Conservation (phyloP, 2,113 vertebrate species). For the Pao palembangensis region DNA sequence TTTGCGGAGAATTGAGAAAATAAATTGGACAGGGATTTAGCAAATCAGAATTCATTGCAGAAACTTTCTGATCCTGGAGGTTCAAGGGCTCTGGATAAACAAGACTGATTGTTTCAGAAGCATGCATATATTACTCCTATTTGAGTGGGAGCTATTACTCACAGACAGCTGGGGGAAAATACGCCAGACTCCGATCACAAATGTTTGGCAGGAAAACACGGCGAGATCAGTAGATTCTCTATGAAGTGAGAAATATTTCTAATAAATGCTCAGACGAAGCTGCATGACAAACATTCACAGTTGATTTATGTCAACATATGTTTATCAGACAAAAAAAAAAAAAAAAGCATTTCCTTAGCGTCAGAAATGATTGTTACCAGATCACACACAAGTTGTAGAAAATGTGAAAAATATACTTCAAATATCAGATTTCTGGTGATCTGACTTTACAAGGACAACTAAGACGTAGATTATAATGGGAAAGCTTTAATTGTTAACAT, state of each 20-base stretch:
- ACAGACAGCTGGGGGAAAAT: slow-evolving; percentile 46
- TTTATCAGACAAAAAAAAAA: too few relatives aligned
- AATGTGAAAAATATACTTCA: too few relatives aligned
- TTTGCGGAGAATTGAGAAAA: slow-evolving; percentile 60
- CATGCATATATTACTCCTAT: slow-evolving; percentile 64
- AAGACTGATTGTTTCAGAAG: slow-evolving; percentile 69
- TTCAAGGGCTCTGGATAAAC: slow-evolving; percentile 73
- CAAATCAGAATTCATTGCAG: slow-evolving; percentile 68
- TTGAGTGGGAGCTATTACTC: slow-evolving; percentile 53
- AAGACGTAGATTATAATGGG: too few relatives aligned
- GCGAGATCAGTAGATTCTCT: slow-evolving; percentile 44
- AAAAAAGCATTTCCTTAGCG: too few relatives aligned
- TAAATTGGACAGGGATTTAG: slow-evolving; percentile 74
- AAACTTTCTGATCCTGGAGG: slow-evolving; percentile 63
- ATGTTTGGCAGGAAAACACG: slow-evolving; percentile 29
- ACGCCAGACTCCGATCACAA: slow-evolving; percentile 33
- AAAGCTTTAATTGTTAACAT: too few relatives aligned
- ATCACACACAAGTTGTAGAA: too few relatives aligned
- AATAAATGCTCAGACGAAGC: slow-evolving; percentile 6
- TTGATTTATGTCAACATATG: not conserved
- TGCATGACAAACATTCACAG: slow-evolving; percentile 9
- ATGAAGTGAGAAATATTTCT: slow-evolving; percentile 12
- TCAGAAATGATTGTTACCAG: too few relatives aligned
- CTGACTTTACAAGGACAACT: too few relatives aligned
- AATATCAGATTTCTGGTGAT: too few relatives aligned